Conservation (phyloP, 2,888 invertebrate species). For the Ormyrus rosae region DNA sequence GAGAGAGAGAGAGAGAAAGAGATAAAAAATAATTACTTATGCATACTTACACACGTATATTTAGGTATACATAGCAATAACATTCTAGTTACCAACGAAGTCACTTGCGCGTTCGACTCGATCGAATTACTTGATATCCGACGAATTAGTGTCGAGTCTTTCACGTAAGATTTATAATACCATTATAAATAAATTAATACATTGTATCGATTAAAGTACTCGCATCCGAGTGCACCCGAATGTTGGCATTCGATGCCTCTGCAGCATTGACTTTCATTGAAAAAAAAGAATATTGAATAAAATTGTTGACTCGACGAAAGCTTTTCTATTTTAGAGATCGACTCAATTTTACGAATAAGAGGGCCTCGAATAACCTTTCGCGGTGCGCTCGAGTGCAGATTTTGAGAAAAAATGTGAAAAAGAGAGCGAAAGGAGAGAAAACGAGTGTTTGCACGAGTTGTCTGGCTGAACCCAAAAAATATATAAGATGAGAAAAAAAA, state of each 20-base stretch:
- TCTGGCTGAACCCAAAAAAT: slow-evolving; percentile 38
- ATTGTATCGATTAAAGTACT: slow-evolving; percentile 29
- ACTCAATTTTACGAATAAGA: slow-evolving; percentile 13
- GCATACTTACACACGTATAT: slow-evolving; percentile 63
- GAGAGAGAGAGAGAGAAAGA: slow-evolving; percentile 1
- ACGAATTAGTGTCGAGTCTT: slow-evolving; percentile 42
- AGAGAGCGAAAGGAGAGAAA: not conserved
- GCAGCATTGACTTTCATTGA: too few relatives aligned
- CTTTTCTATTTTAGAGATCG: slow-evolving; percentile 33
- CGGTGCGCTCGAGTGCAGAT: slow-evolving; percentile 11
- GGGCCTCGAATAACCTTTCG: not conserved
- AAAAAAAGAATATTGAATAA: not conserved
- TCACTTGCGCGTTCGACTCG: slow-evolving; percentile 58
- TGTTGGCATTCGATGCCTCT: not conserved
- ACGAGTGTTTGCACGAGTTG: slow-evolving; percentile 23
- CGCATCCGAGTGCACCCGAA: slow-evolving; percentile 7
- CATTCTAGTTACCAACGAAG: slow-evolving; percentile 65
- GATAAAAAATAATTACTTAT: slow-evolving; percentile 43
- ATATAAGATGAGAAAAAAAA: slow-evolving; percentile 20
- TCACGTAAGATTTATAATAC: slow-evolving; percentile 52
- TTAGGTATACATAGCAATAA: slow-evolving; percentile 58
- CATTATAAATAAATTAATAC: slow-evolving; percentile 31
- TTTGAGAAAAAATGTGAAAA: not conserved
- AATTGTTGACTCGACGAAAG: slow-evolving; percentile 12
- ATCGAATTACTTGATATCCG: slow-evolving; percentile 49